Base-by-base conservation (phyloP, 2,888 invertebrate species). In the Aromia moschata region DNA sequence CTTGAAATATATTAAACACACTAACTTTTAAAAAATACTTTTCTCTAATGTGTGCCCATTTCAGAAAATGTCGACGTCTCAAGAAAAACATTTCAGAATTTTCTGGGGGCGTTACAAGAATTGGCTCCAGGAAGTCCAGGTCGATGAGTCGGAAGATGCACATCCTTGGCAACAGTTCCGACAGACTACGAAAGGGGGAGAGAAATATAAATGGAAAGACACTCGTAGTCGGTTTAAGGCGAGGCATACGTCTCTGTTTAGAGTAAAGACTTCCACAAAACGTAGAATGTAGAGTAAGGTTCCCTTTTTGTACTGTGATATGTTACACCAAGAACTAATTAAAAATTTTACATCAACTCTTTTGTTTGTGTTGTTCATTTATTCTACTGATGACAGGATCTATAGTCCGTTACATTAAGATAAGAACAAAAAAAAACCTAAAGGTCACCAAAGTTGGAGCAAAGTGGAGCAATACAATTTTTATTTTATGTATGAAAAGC, bases 151-250 rank as follows among this genome's bases (percentile, higher is more conserved):
- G 46, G 81, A 83, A 64, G 79, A 83, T 49, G 77, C 74, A 2
- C 86, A 88, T 71, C 89, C 90, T 2, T 90, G 90, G 86, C 79
- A 84, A 41, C 89, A 89, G 64, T 90, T 84, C 68, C 82, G 82
- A 45, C 70, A 81, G 69, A 65, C 61, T 5, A 62, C 52, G 2
- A 69, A 72, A 0, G 69, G 76, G 11, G 72, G 77, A 7, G 62
- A 62, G 18, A 73, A 74, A 46, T 70, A 67, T 62, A 74, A 73
- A 58, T 70, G 73, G 47, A 79, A 77, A 67, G 74, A 74, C n/a
- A 10, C 33, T 57, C 54, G 53, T 12, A 62, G 65, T 17, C 67
- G 77, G 36, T 81, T 81, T 68, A 80, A 80, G 69, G 68, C 79
- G 1, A 71, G 70, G 56, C 77, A 73, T 58, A 60, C 45, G 7